These are phyloP conservation scores for Oxytorus armatus DNA, from an alignment of 2,888 invertebrate species.

Conservation along the genomic window DNA sequence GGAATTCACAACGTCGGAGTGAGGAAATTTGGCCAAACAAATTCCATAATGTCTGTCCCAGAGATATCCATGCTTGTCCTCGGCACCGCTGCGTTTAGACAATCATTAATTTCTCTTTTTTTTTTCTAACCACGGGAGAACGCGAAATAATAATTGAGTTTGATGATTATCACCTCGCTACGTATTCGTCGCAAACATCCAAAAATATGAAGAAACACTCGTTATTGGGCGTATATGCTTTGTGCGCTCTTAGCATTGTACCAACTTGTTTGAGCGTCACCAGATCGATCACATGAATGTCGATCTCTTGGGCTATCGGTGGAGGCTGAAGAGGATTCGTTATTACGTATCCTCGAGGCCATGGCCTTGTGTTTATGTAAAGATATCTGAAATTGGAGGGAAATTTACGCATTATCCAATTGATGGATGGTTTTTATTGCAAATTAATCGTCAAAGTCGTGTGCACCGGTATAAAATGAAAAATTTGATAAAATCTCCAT, in stretches of 20 bases:
- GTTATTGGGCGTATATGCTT: slow-evolving; percentile 93
- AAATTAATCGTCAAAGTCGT: too few relatives aligned
- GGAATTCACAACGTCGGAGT: slow-evolving; percentile 92
- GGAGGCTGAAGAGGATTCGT: slow-evolving; percentile 92
- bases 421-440: not conserved
- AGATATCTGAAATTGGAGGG: slow-evolving; percentile 86
- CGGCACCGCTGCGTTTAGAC: slow-evolving; percentile 88
- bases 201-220: slow-evolving; percentile 95
- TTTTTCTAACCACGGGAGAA: not conserved
- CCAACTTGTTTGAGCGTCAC: slow-evolving; percentile 91
- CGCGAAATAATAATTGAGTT: too few relatives aligned
- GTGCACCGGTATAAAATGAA: too few relatives aligned
- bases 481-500: too few relatives aligned
- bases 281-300: slow-evolving; percentile 94
- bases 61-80: slow-evolving; percentile 92
- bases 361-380: slow-evolving; percentile 93
- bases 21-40: slow-evolving; percentile 90
- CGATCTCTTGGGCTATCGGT: slow-evolving; percentile 94
- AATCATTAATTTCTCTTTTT: not conserved
- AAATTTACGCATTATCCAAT: not conserved
- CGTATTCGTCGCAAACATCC: slow-evolving; percentile 92
- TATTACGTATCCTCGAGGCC: slow-evolving; percentile 91
- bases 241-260: slow-evolving; percentile 91
- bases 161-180: slow-evolving; percentile 90
- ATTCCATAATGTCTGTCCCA: slow-evolving; percentile 95